Evolutionary conservation across 2,797 vertebrate species (phyloP), one percentile per base, ranked within the genome.

Genomic region (Sebastes wilsoni): DNA sequence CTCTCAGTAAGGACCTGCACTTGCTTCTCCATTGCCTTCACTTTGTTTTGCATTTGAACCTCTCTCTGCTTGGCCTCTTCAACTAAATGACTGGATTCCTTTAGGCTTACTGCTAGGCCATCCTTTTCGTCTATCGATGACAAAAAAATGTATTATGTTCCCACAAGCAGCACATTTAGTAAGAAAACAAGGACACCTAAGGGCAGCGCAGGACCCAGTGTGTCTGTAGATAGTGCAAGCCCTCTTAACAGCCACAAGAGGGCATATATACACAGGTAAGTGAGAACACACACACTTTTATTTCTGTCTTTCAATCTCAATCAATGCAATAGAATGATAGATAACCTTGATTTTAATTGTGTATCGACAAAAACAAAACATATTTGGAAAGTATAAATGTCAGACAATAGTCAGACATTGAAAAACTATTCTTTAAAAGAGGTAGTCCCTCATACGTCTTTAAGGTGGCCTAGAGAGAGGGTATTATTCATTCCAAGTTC

Each of bases 91-190:
- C 96, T 96, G 10, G 97, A 97, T 84, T 99, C 98, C 80, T 84
- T 96, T 58, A 99, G 95, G 85, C 96, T 98, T 28, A 98, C 90
- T 20, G 90, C 86, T 68, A 98, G 93, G 23, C 97, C 97, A 34
- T 98, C 97, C 83, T 98, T 99, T 92, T 99, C 98, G 94, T 97
- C 99, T 99, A 38, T 76, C 38, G 25, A 77, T 87, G 23, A 76
- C 2, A 79, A 55, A 88, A 88, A 79, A 71, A 77, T 55, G 0
- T 23, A 16, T 30, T 13, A 71, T 58, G 11, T 67, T 56, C 2
- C 4, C 8, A 52, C 2, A 1, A 65, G 20, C 3, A 79, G 66
- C 58, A 72, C 4, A 67, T 70, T 10, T 20, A 72, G 11, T 5
- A 28, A 69, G 11, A 75, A 42, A 55, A 27, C 32, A 75, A 49